phyloP scores from a whole-genome alignment of 2,797 vertebrate species.

The Sarcoramphus papa region DNA sequence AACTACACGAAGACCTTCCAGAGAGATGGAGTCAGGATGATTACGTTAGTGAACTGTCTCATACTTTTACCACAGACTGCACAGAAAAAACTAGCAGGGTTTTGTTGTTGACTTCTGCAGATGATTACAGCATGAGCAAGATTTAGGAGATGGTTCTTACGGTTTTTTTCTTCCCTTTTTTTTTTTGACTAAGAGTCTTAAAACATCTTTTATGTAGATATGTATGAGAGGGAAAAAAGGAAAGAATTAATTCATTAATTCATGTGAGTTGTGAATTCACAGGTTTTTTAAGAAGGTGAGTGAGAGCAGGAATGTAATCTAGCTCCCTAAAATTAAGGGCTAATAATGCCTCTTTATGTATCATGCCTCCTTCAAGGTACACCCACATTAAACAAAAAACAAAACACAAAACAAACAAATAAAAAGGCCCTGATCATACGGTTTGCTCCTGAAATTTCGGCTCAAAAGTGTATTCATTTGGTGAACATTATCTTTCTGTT shows the following conservation, averaged over 20 bases:
- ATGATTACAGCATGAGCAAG: neutral
- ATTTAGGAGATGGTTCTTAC: neutral
- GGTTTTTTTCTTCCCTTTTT: rapidly evolving
- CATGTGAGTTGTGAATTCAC: no score
- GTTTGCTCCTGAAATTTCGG: neutral
- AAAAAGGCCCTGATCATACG: rapidly evolving
- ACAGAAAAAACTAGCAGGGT: neutral
- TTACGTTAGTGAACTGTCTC: neutral
- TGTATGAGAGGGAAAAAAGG: neutral
- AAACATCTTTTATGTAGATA: neutral
- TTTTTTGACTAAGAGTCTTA: neutral
- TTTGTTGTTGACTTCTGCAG: neutral
- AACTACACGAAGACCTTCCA: neutral
- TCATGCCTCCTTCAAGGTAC: neutral
- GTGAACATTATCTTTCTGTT: neutral
- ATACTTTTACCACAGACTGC: neutral
- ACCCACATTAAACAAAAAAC: neutral
- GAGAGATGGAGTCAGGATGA: neutral
- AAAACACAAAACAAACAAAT: neutral
- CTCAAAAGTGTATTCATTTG: neutral
- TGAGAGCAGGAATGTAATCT: neutral
- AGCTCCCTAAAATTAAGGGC: neutral
- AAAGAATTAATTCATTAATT: neutral
- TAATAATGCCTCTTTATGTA: neutral
- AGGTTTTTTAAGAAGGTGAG: neutral